Percentiles rank a stretch among this genome's conserved stretches.
These are phyloP conservation scores for Aphis craccivora DNA, from an alignment of 1,140 invertebrate species.

Conservation along the genomic window DNA sequence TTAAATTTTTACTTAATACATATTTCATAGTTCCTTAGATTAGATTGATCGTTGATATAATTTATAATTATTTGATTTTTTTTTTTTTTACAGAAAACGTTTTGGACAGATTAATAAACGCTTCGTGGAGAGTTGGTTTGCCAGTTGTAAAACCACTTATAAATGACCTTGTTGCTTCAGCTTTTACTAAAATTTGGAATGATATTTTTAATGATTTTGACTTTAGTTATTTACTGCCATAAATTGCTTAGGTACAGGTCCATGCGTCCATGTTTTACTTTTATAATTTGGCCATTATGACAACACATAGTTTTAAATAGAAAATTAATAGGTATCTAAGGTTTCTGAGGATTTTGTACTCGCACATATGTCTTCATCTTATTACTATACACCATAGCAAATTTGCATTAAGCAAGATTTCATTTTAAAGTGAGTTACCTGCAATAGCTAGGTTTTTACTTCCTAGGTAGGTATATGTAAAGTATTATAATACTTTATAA, in stretches of 20 bases:
- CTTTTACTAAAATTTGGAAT: constrained; percentile 82
- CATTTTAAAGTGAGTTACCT: too few relatives aligned
- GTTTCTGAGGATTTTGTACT: not conserved
- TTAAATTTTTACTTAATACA: not conserved
- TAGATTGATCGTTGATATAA: not conserved
- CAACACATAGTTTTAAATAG: not conserved
- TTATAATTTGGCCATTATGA: not conserved
- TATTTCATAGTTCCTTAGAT: not conserved
- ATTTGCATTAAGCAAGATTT: too few relatives aligned
- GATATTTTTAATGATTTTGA: constrained; percentile 73
- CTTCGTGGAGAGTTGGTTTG: constrained; percentile 78
- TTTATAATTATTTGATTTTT: not conserved
- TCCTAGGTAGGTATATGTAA: too few relatives aligned
- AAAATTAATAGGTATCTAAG: not conserved
- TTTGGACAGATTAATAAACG: constrained; percentile 75
- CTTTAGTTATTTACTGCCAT: constrained; percentile 60
- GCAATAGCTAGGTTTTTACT: too few relatives aligned
- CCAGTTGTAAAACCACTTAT: constrained; percentile 75
- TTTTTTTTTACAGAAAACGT: constrained; percentile 68
- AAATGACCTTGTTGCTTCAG: constrained; percentile 80
- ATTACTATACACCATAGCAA: too few relatives aligned
- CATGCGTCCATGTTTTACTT: not conserved
- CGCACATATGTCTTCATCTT: too few relatives aligned
- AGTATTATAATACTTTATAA: too few relatives aligned
- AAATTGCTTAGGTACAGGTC: not conserved